Base-by-base conservation (phyloP, 2,797 vertebrate genomes). In the Gouania willdenowi region DNA sequence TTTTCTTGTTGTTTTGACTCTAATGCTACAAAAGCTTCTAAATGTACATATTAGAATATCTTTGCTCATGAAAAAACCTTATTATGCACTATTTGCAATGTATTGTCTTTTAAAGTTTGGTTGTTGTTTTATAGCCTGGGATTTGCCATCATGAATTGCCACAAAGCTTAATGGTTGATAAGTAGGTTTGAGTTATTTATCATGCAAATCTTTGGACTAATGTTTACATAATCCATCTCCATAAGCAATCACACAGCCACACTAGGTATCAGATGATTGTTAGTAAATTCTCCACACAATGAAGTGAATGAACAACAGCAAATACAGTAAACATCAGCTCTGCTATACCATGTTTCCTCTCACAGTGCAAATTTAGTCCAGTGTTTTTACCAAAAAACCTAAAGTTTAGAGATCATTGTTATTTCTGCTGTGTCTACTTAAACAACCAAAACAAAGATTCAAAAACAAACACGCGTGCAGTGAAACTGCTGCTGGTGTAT, bases 401-500 rank as follows among this genome's bases (percentile, higher is more conserved):
- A 16, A 16, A 20, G 19, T 22, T 22, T 6, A 22, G 5, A n/a
- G n/a, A n/a, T n/a, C n/a, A n/a, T n/a, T 6, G 24, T 34, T 25
- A 32, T 22, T 56, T 30, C 37, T 13, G 35, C 39, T 41, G 26
- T 33, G 26, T 4, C 6, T 23, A 3, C 3, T 37, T 69, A 10
- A 21, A 49, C 32, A 56, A 22, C 41, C 10, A 44, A 43, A 25
- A 49, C 14, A 40, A 26, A 49, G 25, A 4, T 14, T 8, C 1
- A 21, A 23, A 34, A 29, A 48, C 47, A 19, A 43, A 52, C 25
- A 38, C 20, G 18, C 22, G 51, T 59, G 60, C 44, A 26, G 12
- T 58, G 41, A 73, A 69, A 53, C 56, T 61, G 75, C 47, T 78
- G 73, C 76, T 81, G 70, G 80, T 79, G 75, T 49, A 54, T 53